phyloP scores from a whole-genome alignment of 2,888 invertebrate genomes.

The Lomographa bimaculata region DNA sequence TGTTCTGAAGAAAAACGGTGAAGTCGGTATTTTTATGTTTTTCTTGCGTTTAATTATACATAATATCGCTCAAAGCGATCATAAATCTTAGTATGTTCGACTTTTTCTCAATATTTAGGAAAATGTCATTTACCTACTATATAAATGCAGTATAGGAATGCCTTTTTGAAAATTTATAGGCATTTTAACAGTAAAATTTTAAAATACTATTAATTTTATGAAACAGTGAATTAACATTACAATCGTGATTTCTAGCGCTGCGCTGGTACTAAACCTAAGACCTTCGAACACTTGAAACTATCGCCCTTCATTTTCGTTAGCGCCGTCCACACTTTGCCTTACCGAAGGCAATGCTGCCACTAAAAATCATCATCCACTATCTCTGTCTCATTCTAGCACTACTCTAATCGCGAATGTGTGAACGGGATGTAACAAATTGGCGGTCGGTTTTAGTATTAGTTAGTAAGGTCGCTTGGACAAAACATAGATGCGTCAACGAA shows the following conservation, averaged over 20 bases:
- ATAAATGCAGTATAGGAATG: too few species aligned
- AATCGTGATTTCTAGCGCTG: conserved; percentile 58
- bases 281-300: conserved; percentile 72
- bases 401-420: conserved; percentile 48
- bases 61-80: too few species aligned
- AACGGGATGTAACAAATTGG: conserved; percentile 66
- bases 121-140: too few species aligned
- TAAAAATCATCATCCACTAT: conserved; percentile 58
- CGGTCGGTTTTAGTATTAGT: conserved; percentile 70
- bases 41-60: too few species aligned
- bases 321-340: conserved; percentile 73
- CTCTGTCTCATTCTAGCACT: conserved; percentile 57
- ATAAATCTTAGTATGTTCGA: too few species aligned
- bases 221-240: conserved; percentile 28
- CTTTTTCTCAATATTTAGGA: too few species aligned
- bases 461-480: conserved; percentile 79
- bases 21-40: too few species aligned
- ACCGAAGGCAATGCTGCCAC: conserved; percentile 67
- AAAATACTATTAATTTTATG: background rate
- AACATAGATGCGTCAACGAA: conserved; percentile 81
- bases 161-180: too few species aligned
- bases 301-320: conserved; percentile 82
- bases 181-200: too few species aligned
- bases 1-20: too few species aligned
- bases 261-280: conserved; percentile 63